Evolutionary conservation across 2,797 vertebrate species (phyloP), one percentile per base, ranked within the genome.

Genomic region (Siniperca undulata): DNA sequence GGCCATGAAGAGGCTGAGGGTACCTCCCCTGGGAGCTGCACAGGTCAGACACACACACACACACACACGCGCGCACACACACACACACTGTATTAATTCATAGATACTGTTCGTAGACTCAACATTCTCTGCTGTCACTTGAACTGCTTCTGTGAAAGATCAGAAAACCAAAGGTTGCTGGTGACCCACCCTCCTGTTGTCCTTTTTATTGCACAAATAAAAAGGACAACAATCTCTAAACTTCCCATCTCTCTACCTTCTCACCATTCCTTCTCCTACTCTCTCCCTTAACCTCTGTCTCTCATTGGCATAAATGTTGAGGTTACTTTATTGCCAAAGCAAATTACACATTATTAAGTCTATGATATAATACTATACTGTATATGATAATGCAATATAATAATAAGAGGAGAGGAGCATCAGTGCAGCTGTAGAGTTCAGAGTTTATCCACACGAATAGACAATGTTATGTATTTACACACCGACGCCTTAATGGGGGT

Each of bases 1-100:
- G 93, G 98, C 98, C 84, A 99, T 99, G 98, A 99, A 99, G 92
- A 97, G 98, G 73, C 95, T 99, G 75, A 96, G 98, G 88, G 98
- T 99, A 0, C 98, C 98, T 74, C 98, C 98, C 4, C 95, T 99
- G 76, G 98, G 98, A 93, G 98, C 98, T 84, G 98, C 98, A 88
- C 98, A 99, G 97, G 98, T 99, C 80, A 86, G 81, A 55, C 22
- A 27, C 52, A 40, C 52, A 76, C 46, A 58, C n/a, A 34, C n/a
- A 48, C 36, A 36, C 42, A 36, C 60, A 73, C 46, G 44, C 38
- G n/a, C n/a, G n/a, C n/a, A 34, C 36, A 52, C 58, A 59, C 68
- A 59, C 44, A 71, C 17, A 16, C 53, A 59, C 24, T 22, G 8
- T 65, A 6, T 10, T 17, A 19, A 50, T 16, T 20, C 22, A 55